Base-by-base conservation (phyloP, 2,797 vertebrate species). In the Crocidura indochinensis region DNA sequence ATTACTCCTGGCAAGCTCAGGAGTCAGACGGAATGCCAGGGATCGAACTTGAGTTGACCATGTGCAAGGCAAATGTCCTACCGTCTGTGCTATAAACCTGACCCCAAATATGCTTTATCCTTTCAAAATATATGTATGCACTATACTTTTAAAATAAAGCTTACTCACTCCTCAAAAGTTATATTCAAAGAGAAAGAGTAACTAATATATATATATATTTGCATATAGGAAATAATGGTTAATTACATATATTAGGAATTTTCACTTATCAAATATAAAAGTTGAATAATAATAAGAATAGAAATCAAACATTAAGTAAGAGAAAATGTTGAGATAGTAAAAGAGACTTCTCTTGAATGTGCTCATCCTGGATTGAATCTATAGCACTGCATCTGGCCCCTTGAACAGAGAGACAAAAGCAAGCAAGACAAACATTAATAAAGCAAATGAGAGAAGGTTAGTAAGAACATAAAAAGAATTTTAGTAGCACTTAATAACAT, bases 141-240 rank as follows among this genome's bases (percentile, higher is more conserved):
- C 26, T 79, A 38, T 56, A 91, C 79, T 72, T 79, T 68, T 65
- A 44, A 85, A 53, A 38, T 65, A 91, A 31, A 65, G 10, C 10
- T 65, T 65, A 15, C 46, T 20, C 31, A 31, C 56, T 17, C 46
- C 11, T 81, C 46, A 73, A 85, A 65, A 29, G 8, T 72, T 12
- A 75, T 14, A 69, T 47, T 69, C 51, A 24, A 84, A 29, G 2
- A 29, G 6, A 62, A 19, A 44, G 65, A 26, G 65, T 29, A 78
- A 10, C 15, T n/a, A 69, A 11, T 47, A 20, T 60, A 60, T 60
- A n/a, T n/a, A n/a, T n/a, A n/a, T n/a, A n/a, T n/a, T n/a, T n/a
- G n/a, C n/a, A n/a, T n/a, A 6, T 20, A 60, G 56, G 51, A 60
- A 44, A 87, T 89, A 79, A 53, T 79, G 75, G 20, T 49, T 81